These are phyloP conservation scores for Recurvirostra avosetta DNA, from an alignment of 2,113 vertebrate species.

Conservation along the genomic window DNA sequence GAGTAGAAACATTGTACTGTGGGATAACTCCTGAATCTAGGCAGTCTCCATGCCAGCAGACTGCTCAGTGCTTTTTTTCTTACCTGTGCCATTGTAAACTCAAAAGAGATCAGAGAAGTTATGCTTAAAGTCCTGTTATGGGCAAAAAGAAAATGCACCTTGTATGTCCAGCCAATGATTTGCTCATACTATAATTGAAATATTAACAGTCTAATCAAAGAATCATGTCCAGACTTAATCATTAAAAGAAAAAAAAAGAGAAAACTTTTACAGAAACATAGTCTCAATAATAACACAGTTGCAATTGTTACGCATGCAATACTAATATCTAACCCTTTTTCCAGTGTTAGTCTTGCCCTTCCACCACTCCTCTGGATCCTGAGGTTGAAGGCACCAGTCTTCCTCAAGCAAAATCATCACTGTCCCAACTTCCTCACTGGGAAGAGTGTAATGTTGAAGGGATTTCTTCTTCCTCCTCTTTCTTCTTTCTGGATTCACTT, in stretches of 20 bases:
- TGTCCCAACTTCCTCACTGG: background rate
- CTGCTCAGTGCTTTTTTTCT: background rate
- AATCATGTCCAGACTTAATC: background rate
- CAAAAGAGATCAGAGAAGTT: background rate
- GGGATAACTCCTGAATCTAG: background rate
- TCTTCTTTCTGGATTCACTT: background rate
- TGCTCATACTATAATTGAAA: background rate
- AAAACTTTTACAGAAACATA: background rate
- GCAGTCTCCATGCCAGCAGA: background rate
- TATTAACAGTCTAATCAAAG: background rate
- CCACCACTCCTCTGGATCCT: background rate
- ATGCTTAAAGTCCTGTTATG: background rate
- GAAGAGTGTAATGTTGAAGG: background rate
- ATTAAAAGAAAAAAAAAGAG: background rate
- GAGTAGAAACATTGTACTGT: background rate
- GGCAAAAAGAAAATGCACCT: background rate
- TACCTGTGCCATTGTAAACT: background rate
- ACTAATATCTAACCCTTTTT: background rate
- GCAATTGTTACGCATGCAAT: rapidly evolving
- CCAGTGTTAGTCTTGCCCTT: background rate
- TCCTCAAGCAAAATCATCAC: background rate
- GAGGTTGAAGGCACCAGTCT: background rate
- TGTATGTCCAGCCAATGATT: background rate
- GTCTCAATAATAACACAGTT: background rate
- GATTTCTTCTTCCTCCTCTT: background rate